Percentiles rank a stretch among this genome's conserved stretches.
phyloP scores from a whole-genome alignment of 2,113 vertebrate genomes.

The Nansenia antarctica region DNA sequence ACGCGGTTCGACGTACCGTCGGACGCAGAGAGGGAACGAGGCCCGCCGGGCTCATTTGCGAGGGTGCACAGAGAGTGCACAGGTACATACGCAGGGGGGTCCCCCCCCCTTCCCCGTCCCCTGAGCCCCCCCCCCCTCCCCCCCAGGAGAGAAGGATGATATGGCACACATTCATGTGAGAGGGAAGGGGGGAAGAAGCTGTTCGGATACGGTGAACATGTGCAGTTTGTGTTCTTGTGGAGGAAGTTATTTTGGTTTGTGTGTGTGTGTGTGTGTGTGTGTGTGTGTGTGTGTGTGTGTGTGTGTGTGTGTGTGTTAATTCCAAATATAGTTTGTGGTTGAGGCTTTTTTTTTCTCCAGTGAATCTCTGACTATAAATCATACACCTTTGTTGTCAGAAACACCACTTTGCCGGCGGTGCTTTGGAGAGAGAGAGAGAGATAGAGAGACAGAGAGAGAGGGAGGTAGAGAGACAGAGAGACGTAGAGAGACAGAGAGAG shows the following conservation, averaged over 20 bases:
- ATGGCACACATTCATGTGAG: constrained; percentile 52
- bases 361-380: no score
- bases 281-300: no score
- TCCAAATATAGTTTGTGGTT: no score
- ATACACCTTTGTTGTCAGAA: no score
- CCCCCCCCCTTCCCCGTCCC: constrained; percentile 36
- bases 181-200: background rate
- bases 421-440: background rate
- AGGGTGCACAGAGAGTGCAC: constrained; percentile 69
- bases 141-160: constrained; percentile 46
- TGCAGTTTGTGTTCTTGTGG: background rate
- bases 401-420: background rate
- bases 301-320: no score
- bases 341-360: no score
- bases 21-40: constrained; percentile 56
- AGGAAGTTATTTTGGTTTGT: background rate
- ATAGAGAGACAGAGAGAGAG: no score
- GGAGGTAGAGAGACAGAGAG: no score
- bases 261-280: no score
- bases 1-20: constrained; percentile 71
- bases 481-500: no score
- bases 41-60: constrained; percentile 70
- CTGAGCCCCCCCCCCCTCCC: constrained; percentile 9
- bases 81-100: constrained; percentile 55
- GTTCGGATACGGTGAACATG: background rate